A percentile compares a stretch with the other conserved stretches of the same genome.
These are phyloP conservation scores for Menura novaehollandiae DNA, from an alignment of 2,113 vertebrate species.

Conservation along the genomic window DNA sequence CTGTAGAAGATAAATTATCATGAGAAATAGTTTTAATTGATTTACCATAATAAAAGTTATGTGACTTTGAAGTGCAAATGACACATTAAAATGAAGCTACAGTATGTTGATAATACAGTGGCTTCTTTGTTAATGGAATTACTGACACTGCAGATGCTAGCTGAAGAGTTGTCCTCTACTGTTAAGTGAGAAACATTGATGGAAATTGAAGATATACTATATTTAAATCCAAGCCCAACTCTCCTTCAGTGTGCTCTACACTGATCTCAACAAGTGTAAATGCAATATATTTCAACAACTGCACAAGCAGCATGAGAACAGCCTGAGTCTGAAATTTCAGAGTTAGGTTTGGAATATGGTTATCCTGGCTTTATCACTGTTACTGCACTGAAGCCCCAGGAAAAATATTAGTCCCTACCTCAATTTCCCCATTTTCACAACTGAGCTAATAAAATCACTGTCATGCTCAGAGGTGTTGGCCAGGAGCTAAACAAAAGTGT, in stretches of 20 bases:
- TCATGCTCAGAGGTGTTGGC: neutral
- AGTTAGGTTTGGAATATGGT: neutral
- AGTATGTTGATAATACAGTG: constrained; percentile 81
- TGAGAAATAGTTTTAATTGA: constrained; percentile 86
- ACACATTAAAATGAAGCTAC: constrained; percentile 83
- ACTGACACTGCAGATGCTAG: constrained; percentile 77
- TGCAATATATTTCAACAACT: neutral
- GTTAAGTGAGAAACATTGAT: constrained; percentile 71
- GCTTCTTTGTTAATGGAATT: constrained; percentile 80
- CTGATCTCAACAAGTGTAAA: neutral
- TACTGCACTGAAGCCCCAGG: neutral
- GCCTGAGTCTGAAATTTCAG: neutral
- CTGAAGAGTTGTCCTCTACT: constrained; percentile 65
- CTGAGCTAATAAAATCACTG: neutral
- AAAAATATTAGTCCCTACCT: neutral
- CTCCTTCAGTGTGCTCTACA: neutral
- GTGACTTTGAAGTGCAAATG: constrained; percentile 85
- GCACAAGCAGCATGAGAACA: neutral
- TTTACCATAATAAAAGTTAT: constrained; percentile 85
- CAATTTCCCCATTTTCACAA: neutral
- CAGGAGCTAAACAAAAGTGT: neutral
- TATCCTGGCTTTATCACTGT: neutral
- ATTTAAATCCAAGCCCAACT: constrained; percentile 58
- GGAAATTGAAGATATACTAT: constrained; percentile 51
- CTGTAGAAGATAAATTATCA: constrained; percentile 82